phyloP scores from a whole-genome alignment of 37 sponge, comb jelly and placozoan genomes.

The Hexactinellida sp. region DNA sequence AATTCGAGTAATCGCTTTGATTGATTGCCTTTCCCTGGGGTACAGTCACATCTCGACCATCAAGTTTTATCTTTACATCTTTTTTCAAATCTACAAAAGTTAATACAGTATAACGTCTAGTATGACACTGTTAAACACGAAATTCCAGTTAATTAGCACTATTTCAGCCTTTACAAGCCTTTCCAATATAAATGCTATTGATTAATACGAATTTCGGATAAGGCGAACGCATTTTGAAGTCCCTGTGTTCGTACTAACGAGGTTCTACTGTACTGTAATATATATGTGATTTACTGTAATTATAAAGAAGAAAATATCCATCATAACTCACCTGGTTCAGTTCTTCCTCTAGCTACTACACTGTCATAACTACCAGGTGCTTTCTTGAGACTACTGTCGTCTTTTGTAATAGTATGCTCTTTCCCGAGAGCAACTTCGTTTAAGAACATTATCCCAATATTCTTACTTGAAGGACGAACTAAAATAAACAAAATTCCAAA shows the following conservation, averaged over 20 bases:
- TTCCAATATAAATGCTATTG: no score
- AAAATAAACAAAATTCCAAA: no score
- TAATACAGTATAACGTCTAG: no score
- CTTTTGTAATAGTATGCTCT: slow-evolving; percentile 52
- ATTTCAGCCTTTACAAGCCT: no score
- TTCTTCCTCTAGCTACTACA: slow-evolving; percentile 65
- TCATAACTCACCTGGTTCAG: slow-evolving; percentile 77
- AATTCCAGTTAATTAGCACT: no score
- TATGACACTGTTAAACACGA: no score
- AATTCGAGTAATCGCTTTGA: slow-evolving; percentile 18
- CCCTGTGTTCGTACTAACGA: no score
- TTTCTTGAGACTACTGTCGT: slow-evolving; percentile 36
- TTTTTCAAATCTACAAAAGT: slow-evolving; percentile 42
- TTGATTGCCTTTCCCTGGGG: slow-evolving; percentile 66
- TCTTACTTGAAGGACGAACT: slow-evolving; percentile 38
- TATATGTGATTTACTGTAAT: no score
- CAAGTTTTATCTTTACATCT: slow-evolving; percentile 38
- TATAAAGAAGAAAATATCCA: no score
- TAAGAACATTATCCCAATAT: slow-evolving; percentile 76
- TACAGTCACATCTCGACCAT: slow-evolving; percentile 44
- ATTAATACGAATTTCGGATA: no score
- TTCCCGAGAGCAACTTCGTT: slow-evolving; percentile 76
- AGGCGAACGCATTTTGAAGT: no score
- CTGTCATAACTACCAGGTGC: slow-evolving; percentile 58
- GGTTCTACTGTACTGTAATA: no score